A percentile compares a stretch with the other conserved stretches of the same genome.
Conservation (phyloP, 2,113 vertebrate genomes). For the Grammomys dolichurus region DNA sequence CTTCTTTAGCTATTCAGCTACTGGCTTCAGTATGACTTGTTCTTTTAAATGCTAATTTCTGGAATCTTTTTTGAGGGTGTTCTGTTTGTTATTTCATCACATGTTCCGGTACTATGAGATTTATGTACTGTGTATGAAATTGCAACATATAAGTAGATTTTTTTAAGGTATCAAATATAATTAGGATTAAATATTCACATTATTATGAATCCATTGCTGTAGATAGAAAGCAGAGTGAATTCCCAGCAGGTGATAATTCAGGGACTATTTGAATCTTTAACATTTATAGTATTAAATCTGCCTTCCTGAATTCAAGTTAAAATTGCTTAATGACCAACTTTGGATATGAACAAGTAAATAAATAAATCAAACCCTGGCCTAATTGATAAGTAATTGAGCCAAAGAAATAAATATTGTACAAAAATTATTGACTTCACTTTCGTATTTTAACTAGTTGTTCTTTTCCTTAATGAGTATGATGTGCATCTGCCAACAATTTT, state of each 20-base stretch:
- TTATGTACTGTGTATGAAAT: constrained; percentile 38
- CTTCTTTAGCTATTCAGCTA: constrained; percentile 40
- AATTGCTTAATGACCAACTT: constrained; percentile 58
- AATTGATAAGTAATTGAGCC: constrained; percentile 20
- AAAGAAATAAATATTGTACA: neutral
- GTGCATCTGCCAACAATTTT: neutral
- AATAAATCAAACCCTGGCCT: constrained; percentile 1
- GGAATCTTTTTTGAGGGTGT: constrained; percentile 2
- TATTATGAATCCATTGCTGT: constrained; percentile 33
- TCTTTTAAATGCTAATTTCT: constrained; percentile 69
- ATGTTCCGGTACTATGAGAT: constrained; percentile 45
- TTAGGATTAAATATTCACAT: constrained; percentile 71
- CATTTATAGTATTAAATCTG: constrained; percentile 61
- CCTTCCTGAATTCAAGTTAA: constrained; percentile 58
- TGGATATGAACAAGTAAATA: constrained; percentile 52
- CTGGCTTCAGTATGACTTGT: neutral
- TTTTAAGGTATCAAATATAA: constrained; percentile 68
- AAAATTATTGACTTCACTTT: constrained; percentile 44
- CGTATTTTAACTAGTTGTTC: constrained; percentile 27
- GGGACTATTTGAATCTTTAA: constrained; percentile 71
- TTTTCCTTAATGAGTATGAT: neutral
- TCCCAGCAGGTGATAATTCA: constrained; percentile 59
- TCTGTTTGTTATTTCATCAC: constrained; percentile 32
- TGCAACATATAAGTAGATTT: constrained; percentile 48
- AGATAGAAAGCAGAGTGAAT: constrained; percentile 59